These are phyloP conservation scores for Apotomis turbidana DNA, from an alignment of 2,888 invertebrate species.

Conservation along the genomic window DNA sequence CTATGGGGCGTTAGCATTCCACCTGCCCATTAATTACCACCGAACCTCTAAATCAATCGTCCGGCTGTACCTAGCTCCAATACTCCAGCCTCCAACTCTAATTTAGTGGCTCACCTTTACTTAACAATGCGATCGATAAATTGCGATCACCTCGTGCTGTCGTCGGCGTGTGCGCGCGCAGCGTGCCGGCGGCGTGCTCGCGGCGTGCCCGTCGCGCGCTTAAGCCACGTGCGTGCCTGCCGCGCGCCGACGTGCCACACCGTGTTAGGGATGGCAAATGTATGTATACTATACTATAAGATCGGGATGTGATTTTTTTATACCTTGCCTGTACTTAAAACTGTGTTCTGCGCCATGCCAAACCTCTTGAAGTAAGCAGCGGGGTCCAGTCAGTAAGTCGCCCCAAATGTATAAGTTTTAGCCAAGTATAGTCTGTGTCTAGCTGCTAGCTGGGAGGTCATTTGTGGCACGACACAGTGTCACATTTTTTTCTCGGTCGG, in stretches of 20 bases:
- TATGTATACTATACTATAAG: too few relatives aligned
- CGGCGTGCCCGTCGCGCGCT: constrained; percentile 32
- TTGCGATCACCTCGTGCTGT: constrained; percentile 44
- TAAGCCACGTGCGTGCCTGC: constrained; percentile 26
- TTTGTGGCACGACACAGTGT: too few relatives aligned
- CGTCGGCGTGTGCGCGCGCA: constrained; percentile 40
- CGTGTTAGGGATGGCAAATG: constrained; percentile 26
- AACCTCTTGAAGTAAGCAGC: too few relatives aligned
- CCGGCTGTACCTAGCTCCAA: constrained; percentile 31
- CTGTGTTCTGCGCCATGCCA: too few relatives aligned
- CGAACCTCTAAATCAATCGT: constrained; percentile 33
- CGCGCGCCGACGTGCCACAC: constrained; percentile 10
- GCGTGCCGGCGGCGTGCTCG: constrained; percentile 36
- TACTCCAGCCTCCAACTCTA: constrained; percentile 29
- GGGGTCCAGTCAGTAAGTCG: too few relatives aligned
- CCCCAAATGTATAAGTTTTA: too few relatives aligned
- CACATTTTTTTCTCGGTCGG: too few relatives aligned
- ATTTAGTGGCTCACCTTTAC: constrained; percentile 46
- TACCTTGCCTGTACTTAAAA: too few relatives aligned
- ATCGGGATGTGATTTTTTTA: too few relatives aligned
- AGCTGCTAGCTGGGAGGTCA: too few relatives aligned
- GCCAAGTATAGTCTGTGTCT: too few relatives aligned
- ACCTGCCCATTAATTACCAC: constrained; percentile 34
- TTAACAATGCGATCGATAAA: constrained; percentile 45
- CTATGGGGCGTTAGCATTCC: constrained; percentile 28